Conservation (phyloP, 2,113 vertebrate species). For the Planiliza haematocheilus region DNA sequence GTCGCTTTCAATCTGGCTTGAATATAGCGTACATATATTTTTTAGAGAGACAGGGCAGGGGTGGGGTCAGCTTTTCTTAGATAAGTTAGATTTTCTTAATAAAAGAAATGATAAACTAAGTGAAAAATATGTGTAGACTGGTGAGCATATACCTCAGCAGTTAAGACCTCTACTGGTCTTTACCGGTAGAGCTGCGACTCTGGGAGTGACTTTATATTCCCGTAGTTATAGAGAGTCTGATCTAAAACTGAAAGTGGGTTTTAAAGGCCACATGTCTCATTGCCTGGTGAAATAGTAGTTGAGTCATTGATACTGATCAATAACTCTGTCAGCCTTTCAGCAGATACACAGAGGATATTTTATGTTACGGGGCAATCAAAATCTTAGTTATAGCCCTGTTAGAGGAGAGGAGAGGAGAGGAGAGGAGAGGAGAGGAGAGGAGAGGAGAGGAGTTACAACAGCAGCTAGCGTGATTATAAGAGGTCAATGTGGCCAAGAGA, state of each 20-base stretch:
- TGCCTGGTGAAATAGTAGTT: conserved; percentile 32
- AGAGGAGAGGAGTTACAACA: conserved; percentile 1
- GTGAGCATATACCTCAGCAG: no score
- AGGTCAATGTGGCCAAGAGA: conserved; percentile 13
- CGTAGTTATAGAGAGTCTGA: background rate
- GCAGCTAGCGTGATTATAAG: background rate
- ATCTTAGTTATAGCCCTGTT: conserved; percentile 2
- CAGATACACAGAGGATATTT: conserved; percentile 43
- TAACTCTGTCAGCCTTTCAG: conserved; percentile 28
- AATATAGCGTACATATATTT: no score
- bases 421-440: conserved; percentile 10
- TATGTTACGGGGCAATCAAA: conserved; percentile 22
- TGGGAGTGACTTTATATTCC: background rate
- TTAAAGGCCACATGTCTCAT: conserved; percentile 24
- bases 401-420: conserved; percentile 11
- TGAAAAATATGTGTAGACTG: no score
- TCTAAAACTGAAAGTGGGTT: background rate
- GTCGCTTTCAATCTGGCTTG: no score
- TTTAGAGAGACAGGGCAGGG: no score
- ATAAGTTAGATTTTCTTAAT: no score
- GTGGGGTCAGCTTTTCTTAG: no score
- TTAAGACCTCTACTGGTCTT: background rate
- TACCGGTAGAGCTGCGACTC: background rate
- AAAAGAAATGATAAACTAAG: no score
- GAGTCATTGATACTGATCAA: conserved; percentile 40